Percentiles rank a stretch among this genome's conserved stretches.
Evolutionary conservation across 2,797 vertebrate genomes (phyloP).

Genomic region (Prionace glauca): DNA sequence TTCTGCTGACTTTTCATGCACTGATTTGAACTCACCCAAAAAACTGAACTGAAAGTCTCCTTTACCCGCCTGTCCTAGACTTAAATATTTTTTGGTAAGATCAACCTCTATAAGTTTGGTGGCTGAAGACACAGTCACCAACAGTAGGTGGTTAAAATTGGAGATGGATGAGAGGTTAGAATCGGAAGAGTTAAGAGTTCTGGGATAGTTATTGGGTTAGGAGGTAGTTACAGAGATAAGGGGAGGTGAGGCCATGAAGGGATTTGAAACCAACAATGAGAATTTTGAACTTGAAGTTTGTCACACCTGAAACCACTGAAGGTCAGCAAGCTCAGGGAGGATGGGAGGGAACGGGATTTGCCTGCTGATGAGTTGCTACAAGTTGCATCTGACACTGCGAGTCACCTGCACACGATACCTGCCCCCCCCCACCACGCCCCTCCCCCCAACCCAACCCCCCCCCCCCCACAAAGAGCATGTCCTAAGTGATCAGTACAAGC

Average conservation of each 20-base stretch:
- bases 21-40: no score
- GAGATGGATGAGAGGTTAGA: background rate
- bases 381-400: background rate
- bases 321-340: background rate
- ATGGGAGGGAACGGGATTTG: background rate
- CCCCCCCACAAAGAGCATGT: background rate
- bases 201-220: background rate
- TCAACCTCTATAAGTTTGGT: background rate
- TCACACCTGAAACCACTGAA: no score
- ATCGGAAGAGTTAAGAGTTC: background rate
- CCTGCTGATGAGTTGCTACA: background rate
- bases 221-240: background rate
- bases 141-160: background rate
- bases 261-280: background rate
- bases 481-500: background rate
- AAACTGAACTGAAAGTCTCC: no score
- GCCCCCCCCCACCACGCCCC: no score
- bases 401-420: background rate
- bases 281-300: background rate
- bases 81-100: no score
- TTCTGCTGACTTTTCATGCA: no score
- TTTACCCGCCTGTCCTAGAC: no score
- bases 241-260: background rate
- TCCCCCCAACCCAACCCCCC: no score
- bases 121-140: background rate